Evolutionary conservation across 2,113 vertebrate species (phyloP).

Genomic region (Microcebus griseorufus): DNA sequence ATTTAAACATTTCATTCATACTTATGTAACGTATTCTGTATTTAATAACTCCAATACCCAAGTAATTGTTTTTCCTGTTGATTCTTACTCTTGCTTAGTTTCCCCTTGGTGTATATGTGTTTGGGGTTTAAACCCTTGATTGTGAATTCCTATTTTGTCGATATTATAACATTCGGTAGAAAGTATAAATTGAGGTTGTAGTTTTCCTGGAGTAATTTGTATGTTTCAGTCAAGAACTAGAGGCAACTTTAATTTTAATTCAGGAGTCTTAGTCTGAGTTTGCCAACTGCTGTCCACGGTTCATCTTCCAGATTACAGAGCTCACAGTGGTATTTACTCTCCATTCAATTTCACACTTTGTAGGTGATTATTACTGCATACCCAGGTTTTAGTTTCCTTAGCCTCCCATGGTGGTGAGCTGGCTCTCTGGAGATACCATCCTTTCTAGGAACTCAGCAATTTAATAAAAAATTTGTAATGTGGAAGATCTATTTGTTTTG

Average conservation of each 20-base stretch:
- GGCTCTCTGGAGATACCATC: background rate
- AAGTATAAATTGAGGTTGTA: background rate
- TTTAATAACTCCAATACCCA: background rate
- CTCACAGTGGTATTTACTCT: background rate
- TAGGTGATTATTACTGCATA: background rate
- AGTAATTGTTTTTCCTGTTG: background rate
- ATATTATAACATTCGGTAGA: background rate
- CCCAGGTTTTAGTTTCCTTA: background rate
- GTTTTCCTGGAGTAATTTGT: background rate
- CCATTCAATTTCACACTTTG: background rate
- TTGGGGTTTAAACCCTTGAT: background rate
- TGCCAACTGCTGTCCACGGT: background rate
- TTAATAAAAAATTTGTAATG: background rate
- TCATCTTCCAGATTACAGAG: background rate
- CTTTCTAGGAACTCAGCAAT: background rate
- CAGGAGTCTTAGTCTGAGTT: background rate
- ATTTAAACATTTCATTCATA: background rate
- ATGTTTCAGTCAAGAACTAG: background rate
- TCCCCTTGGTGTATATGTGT: background rate
- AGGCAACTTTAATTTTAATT: background rate
- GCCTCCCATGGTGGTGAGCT: background rate
- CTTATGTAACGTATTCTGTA: background rate
- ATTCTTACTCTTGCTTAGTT: background rate
- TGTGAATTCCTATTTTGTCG: background rate
- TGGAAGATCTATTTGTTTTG: background rate